phyloP scores from a whole-genome alignment of 2,113 vertebrate species.

The Phoenicopterus ruber region DNA sequence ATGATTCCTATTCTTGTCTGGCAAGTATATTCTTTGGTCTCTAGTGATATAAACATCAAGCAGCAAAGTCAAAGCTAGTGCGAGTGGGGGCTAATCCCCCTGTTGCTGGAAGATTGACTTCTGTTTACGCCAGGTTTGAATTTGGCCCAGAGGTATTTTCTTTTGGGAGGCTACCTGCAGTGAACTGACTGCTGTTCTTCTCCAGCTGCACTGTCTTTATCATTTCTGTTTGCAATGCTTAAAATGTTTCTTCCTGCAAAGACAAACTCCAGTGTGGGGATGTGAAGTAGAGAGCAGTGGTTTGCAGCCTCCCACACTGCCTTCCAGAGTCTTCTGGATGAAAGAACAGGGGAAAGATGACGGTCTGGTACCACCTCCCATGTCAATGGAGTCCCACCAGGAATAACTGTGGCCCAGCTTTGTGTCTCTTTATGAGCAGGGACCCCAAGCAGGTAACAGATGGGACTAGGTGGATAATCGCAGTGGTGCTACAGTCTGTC shows the following conservation, averaged over 20 bases:
- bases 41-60: slow-evolving; percentile 70
- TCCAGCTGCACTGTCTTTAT: slow-evolving; percentile 32
- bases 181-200: slow-evolving; percentile 46
- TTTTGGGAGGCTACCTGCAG: slow-evolving; percentile 47
- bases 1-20: slow-evolving; percentile 99
- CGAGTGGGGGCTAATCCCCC: slow-evolving; percentile 32
- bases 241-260: slow-evolving; percentile 44
- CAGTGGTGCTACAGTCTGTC: neutral
- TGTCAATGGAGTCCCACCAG: neutral
- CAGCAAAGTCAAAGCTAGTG: slow-evolving; percentile 64
- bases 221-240: slow-evolving; percentile 46
- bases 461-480: neutral
- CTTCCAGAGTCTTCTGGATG: slow-evolving; percentile 40
- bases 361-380: neutral
- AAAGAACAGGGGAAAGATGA: slow-evolving; percentile 12
- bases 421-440: neutral
- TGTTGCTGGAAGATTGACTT: slow-evolving; percentile 46
- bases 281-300: slow-evolving; percentile 6
- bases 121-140: slow-evolving; percentile 56
- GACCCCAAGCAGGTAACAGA: neutral
- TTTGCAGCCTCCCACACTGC: slow-evolving; percentile 26
- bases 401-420: neutral
- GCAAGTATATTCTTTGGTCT: slow-evolving; percentile 87
- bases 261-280: slow-evolving; percentile 5
- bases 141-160: slow-evolving; percentile 42